Percentiles rank a stretch among this genome's conserved stretches.
phyloP scores from a whole-genome alignment of 2,888 invertebrate genomes.

The Agrenia bidenticulata region DNA sequence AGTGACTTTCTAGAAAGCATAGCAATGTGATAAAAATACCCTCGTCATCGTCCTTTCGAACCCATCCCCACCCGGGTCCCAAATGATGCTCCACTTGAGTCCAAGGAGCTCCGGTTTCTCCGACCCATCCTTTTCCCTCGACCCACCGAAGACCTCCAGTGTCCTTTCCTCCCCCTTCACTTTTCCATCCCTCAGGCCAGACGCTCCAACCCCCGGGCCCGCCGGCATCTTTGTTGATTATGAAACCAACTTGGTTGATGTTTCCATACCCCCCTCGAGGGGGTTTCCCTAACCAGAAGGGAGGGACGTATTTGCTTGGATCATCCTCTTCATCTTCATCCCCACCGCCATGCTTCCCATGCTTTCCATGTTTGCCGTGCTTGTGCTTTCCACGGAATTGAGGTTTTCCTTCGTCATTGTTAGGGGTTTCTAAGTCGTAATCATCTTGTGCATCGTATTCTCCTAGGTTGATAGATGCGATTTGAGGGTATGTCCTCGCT shows the following conservation, averaged over 20 bases:
- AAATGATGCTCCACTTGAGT: conserved; percentile 27
- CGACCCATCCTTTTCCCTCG: conserved; percentile 37
- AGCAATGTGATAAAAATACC: background rate
- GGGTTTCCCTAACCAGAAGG: conserved; percentile 16
- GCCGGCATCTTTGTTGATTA: conserved; percentile 1
- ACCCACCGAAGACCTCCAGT: conserved; percentile 34
- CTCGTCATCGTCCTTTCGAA: background rate
- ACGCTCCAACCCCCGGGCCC: conserved; percentile 34
- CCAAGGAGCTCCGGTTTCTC: conserved; percentile 39
- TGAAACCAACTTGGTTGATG: conserved; percentile 6
- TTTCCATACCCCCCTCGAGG: conserved; percentile 15
- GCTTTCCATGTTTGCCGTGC: conserved; percentile 8
- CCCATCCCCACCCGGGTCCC: conserved; percentile 32
- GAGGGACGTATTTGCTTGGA: conserved; percentile 13
- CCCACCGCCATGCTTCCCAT: conserved; percentile 7
- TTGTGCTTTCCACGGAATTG: conserved; percentile 7
- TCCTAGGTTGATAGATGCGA: conserved; percentile 3
- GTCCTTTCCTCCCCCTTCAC: conserved; percentile 22
- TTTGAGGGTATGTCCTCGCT: too few relatives aligned
- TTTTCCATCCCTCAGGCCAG: conserved; percentile 35
- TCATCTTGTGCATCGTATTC: conserved; percentile 25
- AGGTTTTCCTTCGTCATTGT: conserved; percentile 2
- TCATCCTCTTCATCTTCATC: conserved; percentile 16
- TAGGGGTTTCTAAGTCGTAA: background rate
- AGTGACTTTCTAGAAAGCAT: background rate